Base-by-base conservation (phyloP, 2,113 vertebrate species). In the Anolis sagrei region DNA sequence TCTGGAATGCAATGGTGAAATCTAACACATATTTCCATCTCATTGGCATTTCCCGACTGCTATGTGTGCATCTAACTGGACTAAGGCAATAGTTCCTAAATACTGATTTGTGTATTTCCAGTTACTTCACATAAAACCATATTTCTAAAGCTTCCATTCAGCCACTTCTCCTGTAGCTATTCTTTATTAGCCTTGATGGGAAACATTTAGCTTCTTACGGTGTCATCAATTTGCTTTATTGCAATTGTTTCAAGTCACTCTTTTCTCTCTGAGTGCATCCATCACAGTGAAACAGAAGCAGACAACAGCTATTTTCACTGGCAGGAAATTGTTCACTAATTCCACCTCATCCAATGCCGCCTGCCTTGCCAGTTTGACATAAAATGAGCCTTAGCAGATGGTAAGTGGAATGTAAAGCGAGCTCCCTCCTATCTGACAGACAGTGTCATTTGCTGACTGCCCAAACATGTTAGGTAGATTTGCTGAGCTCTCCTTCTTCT, bases 331-430 rank as follows among this genome's bases (percentile, higher is more conserved):
- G 83, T 89, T 87, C 70, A 25, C 25, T 18, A 78, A 1, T 86
- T 90, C 27, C 51, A 86, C 39, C 19, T 25, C 9, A 84, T 68
- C 36, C 87, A 18, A 51, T 85, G 77, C 39, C 87, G 66, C 66
- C 90, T 0, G 85, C 79, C 81, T 88, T 51, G 49, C 84, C 83
- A 76, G 75, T 89, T 91, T 89, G 92, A 86, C 88, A 92, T 73
- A 90, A 92, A 91, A 89, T 87, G 54, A 91, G 92, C 80, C 66
- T 91, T 90, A 93, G 88, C 81, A 85, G 82, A 93, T 88, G 87
- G 78, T 73, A 91, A 91, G 77, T 84, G 91, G 86, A 92, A 89
- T 90, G 89, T 84, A 90, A 85, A 91, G 79, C 84, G 16, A 73
- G 39, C 70, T 83, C 74, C 87, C 23, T n/a, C 1, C 21, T 93